These are phyloP conservation scores for Ochotona princeps DNA, from an alignment of 2,113 vertebrate genomes.

Conservation along the genomic window DNA sequence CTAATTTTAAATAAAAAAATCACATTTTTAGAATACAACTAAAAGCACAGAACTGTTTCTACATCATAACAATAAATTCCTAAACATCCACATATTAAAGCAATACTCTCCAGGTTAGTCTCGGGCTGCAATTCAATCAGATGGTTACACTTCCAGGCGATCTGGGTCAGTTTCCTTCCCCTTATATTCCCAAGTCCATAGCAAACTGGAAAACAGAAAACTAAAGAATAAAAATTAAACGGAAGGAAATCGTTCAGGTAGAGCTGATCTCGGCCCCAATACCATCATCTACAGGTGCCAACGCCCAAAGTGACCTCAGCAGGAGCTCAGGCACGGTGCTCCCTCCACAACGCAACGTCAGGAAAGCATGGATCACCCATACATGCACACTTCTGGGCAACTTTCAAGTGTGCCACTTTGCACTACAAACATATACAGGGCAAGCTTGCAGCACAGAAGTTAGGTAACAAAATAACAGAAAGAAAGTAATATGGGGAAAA, in stretches of 20 bases:
- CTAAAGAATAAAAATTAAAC: background rate
- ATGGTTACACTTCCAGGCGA: background rate
- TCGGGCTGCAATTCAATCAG: constrained; percentile 8
- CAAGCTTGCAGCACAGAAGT: background rate
- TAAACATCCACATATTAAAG: background rate
- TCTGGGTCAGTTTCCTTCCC: no score
- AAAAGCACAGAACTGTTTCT: constrained; percentile 36
- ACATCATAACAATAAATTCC: constrained; percentile 12
- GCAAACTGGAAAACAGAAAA: background rate
- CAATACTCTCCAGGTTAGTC: constrained; percentile 2
- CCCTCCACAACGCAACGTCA: background rate
- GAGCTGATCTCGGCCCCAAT: background rate
- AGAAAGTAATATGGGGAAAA: background rate
- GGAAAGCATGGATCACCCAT: no score
- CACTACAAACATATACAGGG: background rate
- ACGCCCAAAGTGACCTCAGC: no score
- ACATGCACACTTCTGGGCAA: background rate
- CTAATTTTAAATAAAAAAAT: background rate
- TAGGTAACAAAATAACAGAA: background rate
- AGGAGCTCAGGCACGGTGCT: background rate
- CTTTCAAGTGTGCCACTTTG: background rate
- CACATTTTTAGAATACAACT: background rate
- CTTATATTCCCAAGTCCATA: background rate
- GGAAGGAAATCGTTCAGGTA: background rate
- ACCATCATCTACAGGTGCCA: background rate